phyloP scores from a whole-genome alignment of 2,797 vertebrate genomes.

The Pipistrellus kuhlii region DNA sequence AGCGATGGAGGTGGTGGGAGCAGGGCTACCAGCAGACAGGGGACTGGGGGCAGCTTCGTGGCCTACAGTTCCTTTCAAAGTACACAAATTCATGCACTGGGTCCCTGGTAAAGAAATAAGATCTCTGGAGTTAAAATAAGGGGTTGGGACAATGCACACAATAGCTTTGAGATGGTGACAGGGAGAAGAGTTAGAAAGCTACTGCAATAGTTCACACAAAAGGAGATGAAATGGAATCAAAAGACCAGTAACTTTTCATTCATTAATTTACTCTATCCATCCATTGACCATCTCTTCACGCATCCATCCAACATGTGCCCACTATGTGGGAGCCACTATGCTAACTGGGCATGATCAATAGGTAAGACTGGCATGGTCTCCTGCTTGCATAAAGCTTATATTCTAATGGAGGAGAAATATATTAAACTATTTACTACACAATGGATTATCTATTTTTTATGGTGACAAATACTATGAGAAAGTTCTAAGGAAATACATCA shows the following conservation, averaged over 20 bases:
- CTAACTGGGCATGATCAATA: neutral
- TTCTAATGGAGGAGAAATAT: neutral
- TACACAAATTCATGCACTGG: too few species aligned
- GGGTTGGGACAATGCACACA: neutral
- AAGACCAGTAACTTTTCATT: neutral
- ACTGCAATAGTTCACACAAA: neutral
- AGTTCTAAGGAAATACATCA: neutral
- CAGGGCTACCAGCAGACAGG: too few species aligned
- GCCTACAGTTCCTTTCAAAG: too few species aligned
- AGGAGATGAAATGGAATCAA: neutral
- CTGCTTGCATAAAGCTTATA: neutral
- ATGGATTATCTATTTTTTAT: neutral
- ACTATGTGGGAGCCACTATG: neutral
- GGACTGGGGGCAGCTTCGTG: too few species aligned
- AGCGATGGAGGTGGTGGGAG: too few species aligned
- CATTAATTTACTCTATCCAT: neutral
- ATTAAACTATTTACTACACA: neutral
- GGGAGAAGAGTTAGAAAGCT: neutral
- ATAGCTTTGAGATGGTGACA: neutral
- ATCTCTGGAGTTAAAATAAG: neutral
- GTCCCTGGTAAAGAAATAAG: neutral
- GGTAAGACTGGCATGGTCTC: neutral
- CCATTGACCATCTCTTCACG: neutral
- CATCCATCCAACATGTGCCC: neutral
- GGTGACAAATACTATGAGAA: neutral